Evolutionary conservation across 2,113 vertebrate species (phyloP), one percentile per base, ranked within the genome.

Genomic region (Alethe diademata): DNA sequence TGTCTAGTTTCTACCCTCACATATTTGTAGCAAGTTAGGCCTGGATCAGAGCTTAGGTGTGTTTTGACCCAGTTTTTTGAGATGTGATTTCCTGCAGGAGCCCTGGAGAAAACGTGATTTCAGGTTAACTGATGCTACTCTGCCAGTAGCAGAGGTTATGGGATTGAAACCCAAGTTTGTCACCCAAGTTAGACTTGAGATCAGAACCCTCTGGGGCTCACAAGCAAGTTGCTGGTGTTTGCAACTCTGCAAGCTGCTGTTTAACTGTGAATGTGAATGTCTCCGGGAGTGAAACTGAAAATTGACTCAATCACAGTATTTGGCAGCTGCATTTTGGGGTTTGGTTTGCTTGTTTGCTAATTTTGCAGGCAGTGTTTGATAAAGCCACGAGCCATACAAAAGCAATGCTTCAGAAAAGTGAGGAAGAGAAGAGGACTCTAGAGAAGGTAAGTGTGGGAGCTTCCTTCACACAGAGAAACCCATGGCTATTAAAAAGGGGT

Each of bases 361-460:
- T 69, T 53, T 61, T 78, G 26, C 78, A 99, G 99, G 98, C 98
- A 81, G 97, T 99, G 51, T 98, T 99, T 71, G 98, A 98, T 92
- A 99, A 99, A 98, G 99, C 99, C 75, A 99, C 99, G 4, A 97
- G 97, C 94, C 99, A 99, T 80, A 99, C 98, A 28, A 98, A 99
- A 91, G 98, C 95, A 73, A 92, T 99, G 58, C 98, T 99, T 91
- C 98, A 99, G 96, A 99, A 99, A 97, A 98, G 97, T 36, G 97
- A 99, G 94, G 98, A 99, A 70, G 98, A 98, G 78, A 98, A 98
- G 93, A 99, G 98, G 96, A 98, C 97, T 73, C 96, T 99, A 71
- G 99, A 99, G 96, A 99, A 99, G 98, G 99, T 99, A 92, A 94
- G 69, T 56, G 15, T 25, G 12, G 23, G 4, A 23, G 19, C 36